These are phyloP conservation scores for Masnerella sp. DNA, from an alignment of 2,888 invertebrate genomes.

Conservation along the genomic window DNA sequence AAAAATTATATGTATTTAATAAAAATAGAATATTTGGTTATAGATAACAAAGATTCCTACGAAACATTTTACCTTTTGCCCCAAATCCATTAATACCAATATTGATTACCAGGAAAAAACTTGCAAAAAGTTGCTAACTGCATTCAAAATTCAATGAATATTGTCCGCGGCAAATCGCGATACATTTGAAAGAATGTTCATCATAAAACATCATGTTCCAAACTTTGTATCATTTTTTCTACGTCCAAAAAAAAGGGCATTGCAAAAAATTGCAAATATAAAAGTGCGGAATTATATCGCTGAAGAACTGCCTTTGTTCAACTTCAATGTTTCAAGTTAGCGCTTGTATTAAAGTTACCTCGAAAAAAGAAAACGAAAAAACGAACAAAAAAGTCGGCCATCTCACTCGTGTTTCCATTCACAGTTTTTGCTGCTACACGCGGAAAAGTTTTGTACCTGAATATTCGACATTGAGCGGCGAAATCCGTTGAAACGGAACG, in stretches of 20 bases:
- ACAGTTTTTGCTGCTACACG: conserved; percentile 12
- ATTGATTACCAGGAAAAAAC: too few species aligned
- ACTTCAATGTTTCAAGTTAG: conserved; percentile 36
- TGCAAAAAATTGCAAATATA: conserved; percentile 20
- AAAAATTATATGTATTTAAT: too few species aligned
- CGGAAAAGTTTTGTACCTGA: conserved; percentile 17
- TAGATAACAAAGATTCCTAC: too few species aligned
- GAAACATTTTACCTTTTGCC: too few species aligned
- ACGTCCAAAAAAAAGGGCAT: background rate
- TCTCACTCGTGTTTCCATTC: conserved; percentile 38
- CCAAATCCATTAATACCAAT: too few species aligned
- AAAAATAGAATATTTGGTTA: too few species aligned
- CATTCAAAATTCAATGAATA: too few species aligned
- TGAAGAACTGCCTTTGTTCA: conserved; percentile 20
- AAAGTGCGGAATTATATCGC: conserved; percentile 28
- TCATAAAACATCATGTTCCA: too few species aligned
- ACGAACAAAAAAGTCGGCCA: conserved; percentile 7
- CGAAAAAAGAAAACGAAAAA: conserved; percentile 13
- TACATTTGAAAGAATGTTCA: too few species aligned
- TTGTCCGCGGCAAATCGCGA: too few species aligned
- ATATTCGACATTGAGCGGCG: conserved; percentile 23
- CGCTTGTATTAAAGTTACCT: conserved; percentile 42
- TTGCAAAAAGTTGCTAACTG: too few species aligned
- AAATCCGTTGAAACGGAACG: conserved; percentile 18
- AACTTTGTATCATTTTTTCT: too few species aligned